phyloP scores from a whole-genome alignment of 2,113 vertebrate species.

The Cyanoramphus novaezelandiae region DNA sequence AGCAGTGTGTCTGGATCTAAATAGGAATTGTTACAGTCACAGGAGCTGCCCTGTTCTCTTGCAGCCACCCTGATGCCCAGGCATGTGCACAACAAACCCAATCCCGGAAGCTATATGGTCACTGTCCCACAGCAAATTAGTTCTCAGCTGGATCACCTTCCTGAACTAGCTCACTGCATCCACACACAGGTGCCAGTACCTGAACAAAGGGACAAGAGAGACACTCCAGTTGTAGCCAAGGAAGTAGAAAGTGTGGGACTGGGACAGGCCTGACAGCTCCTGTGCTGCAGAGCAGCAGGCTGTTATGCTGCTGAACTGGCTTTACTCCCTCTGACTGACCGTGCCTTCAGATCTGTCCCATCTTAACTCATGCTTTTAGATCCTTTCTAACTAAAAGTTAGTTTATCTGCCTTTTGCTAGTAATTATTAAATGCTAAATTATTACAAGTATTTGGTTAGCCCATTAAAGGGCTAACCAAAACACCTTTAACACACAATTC shows the following conservation, averaged over 20 bases:
- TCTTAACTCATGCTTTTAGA: neutral
- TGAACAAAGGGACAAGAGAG: neutral
- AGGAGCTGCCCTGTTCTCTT: neutral
- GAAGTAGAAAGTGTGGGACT: neutral
- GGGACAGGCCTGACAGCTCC: neutral
- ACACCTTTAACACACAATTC: neutral
- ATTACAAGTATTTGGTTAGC: neutral
- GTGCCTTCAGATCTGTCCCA: neutral
- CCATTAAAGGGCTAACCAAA: neutral
- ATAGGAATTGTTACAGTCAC: neutral
- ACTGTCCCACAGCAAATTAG: neutral
- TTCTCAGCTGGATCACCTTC: neutral
- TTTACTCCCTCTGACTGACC: neutral
- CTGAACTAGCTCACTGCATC: neutral
- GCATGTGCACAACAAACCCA: neutral
- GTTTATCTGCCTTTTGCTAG: neutral
- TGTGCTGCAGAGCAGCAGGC: rapidly evolving
- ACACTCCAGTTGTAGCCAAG: neutral
- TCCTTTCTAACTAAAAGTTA: neutral
- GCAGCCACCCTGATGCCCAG: rapidly evolving
- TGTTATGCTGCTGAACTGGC: neutral
- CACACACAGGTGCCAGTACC: neutral
- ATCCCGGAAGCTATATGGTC: neutral
- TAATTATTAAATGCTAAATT: neutral
- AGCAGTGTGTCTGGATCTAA: neutral